These are phyloP conservation scores for Drosophila arawakana DNA, from an alignment of 1,140 invertebrate genomes.

Conservation along the genomic window DNA sequence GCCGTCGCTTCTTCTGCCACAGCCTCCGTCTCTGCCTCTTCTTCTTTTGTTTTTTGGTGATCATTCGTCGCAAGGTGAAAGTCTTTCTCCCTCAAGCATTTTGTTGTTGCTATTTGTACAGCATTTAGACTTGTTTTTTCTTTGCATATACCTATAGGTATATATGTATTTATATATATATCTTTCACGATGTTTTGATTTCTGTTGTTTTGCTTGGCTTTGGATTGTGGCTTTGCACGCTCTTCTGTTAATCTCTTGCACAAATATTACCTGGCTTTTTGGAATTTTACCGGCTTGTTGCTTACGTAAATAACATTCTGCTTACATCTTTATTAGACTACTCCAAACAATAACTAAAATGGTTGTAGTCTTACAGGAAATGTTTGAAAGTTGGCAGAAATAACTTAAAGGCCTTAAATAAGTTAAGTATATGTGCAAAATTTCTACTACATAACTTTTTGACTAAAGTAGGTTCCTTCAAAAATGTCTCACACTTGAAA, in stretches of 20 bases:
- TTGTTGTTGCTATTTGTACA: slow-evolving; percentile 77
- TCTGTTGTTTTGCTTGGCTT: slow-evolving; percentile 53
- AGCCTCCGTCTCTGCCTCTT: slow-evolving; percentile 23
- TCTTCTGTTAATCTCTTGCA: slow-evolving; percentile 60
- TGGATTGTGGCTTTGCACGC: slow-evolving; percentile 52
- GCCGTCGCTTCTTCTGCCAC: slow-evolving; percentile 60
- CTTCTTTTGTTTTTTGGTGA: slow-evolving; percentile 34
- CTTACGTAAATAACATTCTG: not conserved
- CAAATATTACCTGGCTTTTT: slow-evolving; percentile 49
- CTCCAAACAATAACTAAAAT: not conserved
- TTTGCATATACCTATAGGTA: slow-evolving; percentile 9
- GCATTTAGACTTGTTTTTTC: slow-evolving; percentile 65
- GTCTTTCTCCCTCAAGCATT: slow-evolving; percentile 78
- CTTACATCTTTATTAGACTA: not conserved
- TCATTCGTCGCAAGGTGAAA: slow-evolving; percentile 75
- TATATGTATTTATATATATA: slow-evolving; percentile 8
- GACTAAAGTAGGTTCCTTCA: not conserved
- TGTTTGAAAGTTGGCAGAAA: no score
- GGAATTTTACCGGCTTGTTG: slow-evolving; percentile 14
- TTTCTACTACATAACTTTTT: no score
- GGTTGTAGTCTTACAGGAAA: not conserved
- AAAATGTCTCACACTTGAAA: slow-evolving; percentile 30
- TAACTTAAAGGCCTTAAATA: no score
- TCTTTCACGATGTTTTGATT: slow-evolving; percentile 65
- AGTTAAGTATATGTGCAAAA: no score